Evolutionary conservation across 2,888 invertebrate genomes (phyloP).

Genomic region (Spodoptera exigua): DNA sequence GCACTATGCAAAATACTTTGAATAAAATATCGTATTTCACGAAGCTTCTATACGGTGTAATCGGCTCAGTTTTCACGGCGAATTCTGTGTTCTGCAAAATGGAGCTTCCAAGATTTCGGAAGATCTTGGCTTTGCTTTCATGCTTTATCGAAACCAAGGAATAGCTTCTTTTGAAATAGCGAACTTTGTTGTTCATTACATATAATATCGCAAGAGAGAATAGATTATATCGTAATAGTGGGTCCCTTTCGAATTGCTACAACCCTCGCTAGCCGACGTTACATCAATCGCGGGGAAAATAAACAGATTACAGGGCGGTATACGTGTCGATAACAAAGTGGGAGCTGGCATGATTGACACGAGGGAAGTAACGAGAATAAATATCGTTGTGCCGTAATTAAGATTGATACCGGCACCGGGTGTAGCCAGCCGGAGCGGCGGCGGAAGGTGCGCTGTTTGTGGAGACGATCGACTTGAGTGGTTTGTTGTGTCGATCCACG

Average conservation of each 20-base stretch:
- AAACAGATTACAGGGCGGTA: constrained; percentile 19
- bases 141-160: constrained; percentile 11
- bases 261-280: background rate
- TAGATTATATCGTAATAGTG: too few species aligned
- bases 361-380: constrained; percentile 39
- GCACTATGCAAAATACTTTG: constrained; percentile 40
- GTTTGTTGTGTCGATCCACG: constrained; percentile 26
- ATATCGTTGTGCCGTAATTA: constrained; percentile 64
- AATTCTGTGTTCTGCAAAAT: constrained; percentile 27
- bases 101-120: constrained; percentile 28
- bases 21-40: constrained; percentile 42
- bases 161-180: constrained; percentile 28
- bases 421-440: background rate
- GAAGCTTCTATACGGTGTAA: constrained; percentile 31
- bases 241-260: too few species aligned
- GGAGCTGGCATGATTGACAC: constrained; percentile 36
- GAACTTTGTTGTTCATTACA: too few species aligned
- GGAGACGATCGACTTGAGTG: constrained; percentile 29
- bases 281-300: constrained; percentile 22
- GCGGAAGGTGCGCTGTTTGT: constrained; percentile 5
- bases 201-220: too few species aligned
- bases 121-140: constrained; percentile 33
- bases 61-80: constrained; percentile 39
- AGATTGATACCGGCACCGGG: constrained; percentile 57
- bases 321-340: constrained; percentile 29